Base-by-base conservation (phyloP, 1,140 invertebrate genomes). In the Olivierus martensii region DNA sequence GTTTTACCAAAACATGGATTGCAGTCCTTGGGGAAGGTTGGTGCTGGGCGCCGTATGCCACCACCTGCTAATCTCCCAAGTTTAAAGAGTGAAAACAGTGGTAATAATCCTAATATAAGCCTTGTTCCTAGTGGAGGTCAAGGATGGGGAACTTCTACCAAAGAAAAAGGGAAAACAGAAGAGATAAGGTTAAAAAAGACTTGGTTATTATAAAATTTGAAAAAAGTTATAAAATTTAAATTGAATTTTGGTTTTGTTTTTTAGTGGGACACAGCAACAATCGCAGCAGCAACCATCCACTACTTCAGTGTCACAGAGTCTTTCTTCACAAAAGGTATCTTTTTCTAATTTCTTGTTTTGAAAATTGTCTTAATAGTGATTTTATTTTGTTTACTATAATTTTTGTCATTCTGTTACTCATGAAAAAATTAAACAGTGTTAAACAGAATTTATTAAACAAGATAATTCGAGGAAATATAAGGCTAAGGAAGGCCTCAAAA, bases 21-120 rank as follows among this genome's bases (percentile, higher is more conserved):
- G 81, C 90, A 94, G 85, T 88, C 80, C 75, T 81, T 96, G 81
- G 90, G 91, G 76, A 95, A 94, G 83, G 87, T 95, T 73, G 87
- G 86, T 70, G 87, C 81, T 71, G 83, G 86, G 71, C 82, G 91
- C 73, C 83, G 91, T 71, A 74, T 75, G 68, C 74, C 73, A 55
- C 87, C 89, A 73, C 92, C 92, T 72, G 89, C 87, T 68, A 92
- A 94, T 80, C 77, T 95, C 75, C 91, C 92, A 71, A 94, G 90
- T 81, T 76, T 95, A 73, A 95, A 93, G 79, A 91, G 88, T 71
- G 90, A 95, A 79, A 77, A 80, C 66, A 78, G 79, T 68, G 80
- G 78, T 11, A 80, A 79, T 70, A 79, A 83, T 69, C 80, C 80
- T 65, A 78, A 77, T 66, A 74, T 82, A 53, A 81, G 75, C 72